These are phyloP conservation scores for Brachionus angularis DNA, from an alignment of 1,140 invertebrate species.

Conservation along the genomic window DNA sequence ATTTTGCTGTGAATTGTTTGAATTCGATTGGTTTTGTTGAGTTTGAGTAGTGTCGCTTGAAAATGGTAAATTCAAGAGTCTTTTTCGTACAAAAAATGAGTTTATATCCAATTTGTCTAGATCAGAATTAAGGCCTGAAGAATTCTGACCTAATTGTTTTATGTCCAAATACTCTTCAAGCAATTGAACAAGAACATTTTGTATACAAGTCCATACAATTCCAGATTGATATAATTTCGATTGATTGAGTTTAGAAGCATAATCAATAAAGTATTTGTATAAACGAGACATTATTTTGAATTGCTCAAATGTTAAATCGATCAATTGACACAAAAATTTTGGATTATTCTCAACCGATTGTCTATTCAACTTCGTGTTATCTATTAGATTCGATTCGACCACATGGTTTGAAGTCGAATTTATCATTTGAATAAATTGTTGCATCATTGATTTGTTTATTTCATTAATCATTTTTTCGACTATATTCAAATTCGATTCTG, in stretches of 20 bases:
- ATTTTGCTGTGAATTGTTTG: neutral
- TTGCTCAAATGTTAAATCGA: slow-evolving; percentile 35
- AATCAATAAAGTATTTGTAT: slow-evolving; percentile 33
- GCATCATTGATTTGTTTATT: slow-evolving; percentile 9
- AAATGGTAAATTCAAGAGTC: slow-evolving; percentile 32
- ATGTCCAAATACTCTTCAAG: slow-evolving; percentile 38
- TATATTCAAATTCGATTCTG: slow-evolving; percentile 40
- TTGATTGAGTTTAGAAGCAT: neutral
- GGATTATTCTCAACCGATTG: slow-evolving; percentile 40
- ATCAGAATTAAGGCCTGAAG: neutral
- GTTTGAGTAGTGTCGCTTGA: neutral
- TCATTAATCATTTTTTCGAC: slow-evolving; percentile 43
- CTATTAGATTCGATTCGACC: slow-evolving; percentile 27
- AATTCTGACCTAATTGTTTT: slow-evolving; percentile 23
- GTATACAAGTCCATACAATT: slow-evolving; percentile 27
- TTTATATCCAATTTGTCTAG: slow-evolving; percentile 29
- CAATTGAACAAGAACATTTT: slow-evolving; percentile 40
- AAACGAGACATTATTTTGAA: slow-evolving; percentile 27
- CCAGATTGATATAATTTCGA: neutral
- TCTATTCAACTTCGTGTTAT: slow-evolving; percentile 23
- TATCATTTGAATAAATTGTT: slow-evolving; percentile 26
- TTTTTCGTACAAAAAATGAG: slow-evolving; percentile 22
- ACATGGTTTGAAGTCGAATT: slow-evolving; percentile 39
- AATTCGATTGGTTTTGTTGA: neutral
- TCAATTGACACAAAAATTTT: slow-evolving; percentile 28